phyloP scores from a whole-genome alignment of 2,113 vertebrate genomes.

The Sinocyclocheilus rhinocerous region DNA sequence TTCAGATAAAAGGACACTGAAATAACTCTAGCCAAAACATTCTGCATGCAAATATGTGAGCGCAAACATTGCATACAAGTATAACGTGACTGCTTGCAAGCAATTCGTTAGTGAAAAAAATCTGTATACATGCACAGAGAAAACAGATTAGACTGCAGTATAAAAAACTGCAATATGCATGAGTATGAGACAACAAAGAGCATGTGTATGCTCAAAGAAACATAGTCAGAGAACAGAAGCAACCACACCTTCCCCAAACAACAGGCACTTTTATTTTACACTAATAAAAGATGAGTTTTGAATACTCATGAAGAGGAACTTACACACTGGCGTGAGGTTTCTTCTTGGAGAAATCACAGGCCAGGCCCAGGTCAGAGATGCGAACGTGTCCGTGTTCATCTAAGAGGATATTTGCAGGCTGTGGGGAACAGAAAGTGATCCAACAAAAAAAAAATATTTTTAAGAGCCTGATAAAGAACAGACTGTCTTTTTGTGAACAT shows the following conservation, averaged over 20 bases:
- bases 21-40: too few relatives aligned
- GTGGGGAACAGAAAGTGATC: constrained; percentile 30
- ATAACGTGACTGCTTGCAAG: not conserved
- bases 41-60: too few relatives aligned
- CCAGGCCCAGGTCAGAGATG: constrained; percentile 96
- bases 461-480: constrained; percentile 8
- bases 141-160: not conserved
- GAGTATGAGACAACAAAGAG: not conserved
- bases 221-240: not conserved
- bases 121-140: not conserved
- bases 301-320: constrained; percentile 66
- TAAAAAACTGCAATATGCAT: not conserved
- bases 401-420: constrained; percentile 97
- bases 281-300: constrained; percentile 10
- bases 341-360: constrained; percentile 98
- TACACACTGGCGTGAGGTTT: constrained; percentile 98
- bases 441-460: not conserved
- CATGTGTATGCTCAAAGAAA: not conserved
- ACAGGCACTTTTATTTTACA: not conserved
- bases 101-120: not conserved
- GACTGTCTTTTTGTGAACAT: not conserved
- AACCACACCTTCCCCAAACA: not conserved
- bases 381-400: constrained; percentile 94
- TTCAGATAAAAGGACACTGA: not conserved
- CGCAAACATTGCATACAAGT: not conserved